Evolutionary conservation across 2,888 invertebrate species (phyloP).

Genomic region (Morpho helenor): DNA sequence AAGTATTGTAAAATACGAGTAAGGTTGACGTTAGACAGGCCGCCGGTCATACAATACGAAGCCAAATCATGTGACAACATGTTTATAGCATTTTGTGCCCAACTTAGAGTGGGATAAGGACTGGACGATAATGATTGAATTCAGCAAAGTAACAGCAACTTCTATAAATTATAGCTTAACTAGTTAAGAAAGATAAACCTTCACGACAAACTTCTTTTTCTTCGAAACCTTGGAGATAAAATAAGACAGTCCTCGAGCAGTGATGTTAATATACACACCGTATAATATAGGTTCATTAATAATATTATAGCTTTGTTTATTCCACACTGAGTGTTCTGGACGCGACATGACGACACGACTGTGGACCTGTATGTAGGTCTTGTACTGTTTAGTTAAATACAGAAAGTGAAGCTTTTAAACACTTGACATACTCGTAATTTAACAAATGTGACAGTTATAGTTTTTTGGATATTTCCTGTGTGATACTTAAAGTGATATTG

Average conservation of each 20-base stretch:
- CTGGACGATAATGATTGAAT: no score
- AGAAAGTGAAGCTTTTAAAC: neutral
- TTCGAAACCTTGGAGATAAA: neutral
- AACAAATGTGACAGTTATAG: conserved; percentile 4
- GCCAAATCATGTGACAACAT: no score
- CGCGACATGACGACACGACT: conserved; percentile 13
- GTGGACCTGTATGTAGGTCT: neutral
- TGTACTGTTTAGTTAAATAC: conserved; percentile 5
- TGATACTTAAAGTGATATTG: neutral
- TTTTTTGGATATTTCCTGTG: conserved; percentile 5
- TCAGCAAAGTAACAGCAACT: no score
- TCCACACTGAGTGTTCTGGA: conserved; percentile 17
- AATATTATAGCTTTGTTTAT: conserved; percentile 25
- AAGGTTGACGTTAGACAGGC: no score
- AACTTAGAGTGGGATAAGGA: no score
- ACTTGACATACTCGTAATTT: neutral
- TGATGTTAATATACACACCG: conserved; percentile 10
- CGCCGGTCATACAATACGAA: no score
- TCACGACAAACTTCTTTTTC: no score
- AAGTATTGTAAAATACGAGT: no score
- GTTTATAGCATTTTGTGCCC: no score
- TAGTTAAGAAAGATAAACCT: no score
- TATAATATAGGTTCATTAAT: conserved; percentile 17
- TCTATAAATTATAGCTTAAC: no score
- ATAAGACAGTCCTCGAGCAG: neutral